Evolutionary conservation across 2,888 invertebrate species (phyloP).

Genomic region (Brachycybe producta): DNA sequence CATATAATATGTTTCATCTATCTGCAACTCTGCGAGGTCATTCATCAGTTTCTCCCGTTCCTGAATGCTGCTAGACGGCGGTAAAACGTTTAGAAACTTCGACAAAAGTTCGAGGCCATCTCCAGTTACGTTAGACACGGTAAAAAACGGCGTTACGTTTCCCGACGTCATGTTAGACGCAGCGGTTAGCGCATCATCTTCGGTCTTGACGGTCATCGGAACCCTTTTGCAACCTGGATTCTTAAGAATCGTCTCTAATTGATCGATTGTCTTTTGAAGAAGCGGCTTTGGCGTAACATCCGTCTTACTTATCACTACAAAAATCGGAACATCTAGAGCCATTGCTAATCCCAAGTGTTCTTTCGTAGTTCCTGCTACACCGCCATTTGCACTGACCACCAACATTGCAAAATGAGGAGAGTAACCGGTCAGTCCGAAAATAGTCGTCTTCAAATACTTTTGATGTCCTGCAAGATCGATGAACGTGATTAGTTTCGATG

Average conservation of each 20-base stretch:
- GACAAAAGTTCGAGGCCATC: constrained; percentile 67
- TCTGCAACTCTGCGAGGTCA: constrained; percentile 71
- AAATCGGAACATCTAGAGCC: constrained; percentile 57
- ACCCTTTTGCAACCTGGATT: constrained; percentile 49
- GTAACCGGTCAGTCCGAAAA: constrained; percentile 85
- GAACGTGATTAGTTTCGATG: constrained; percentile 84
- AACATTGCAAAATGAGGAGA: constrained; percentile 83
- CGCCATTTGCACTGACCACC: constrained; percentile 63
- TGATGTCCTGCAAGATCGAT: constrained; percentile 92
- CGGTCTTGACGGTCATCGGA: constrained; percentile 49
- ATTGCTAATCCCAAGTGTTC: constrained; percentile 70
- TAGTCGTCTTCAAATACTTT: constrained; percentile 88
- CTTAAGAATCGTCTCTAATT: constrained; percentile 49
- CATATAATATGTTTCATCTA: constrained; percentile 84
- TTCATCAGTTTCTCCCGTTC: constrained; percentile 58
- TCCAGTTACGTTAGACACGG: constrained; percentile 82
- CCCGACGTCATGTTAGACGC: constrained; percentile 50
- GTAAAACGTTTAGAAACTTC: constrained; percentile 69
- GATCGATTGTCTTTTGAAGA: constrained; percentile 29
- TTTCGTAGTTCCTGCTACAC: constrained; percentile 66
- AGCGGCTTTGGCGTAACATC: constrained; percentile 53
- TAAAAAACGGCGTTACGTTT: constrained; percentile 63
- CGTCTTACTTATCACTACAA: constrained; percentile 84
- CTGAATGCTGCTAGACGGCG: constrained; percentile 48
- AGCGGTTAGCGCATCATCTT: constrained; percentile 62